Evolutionary conservation across 2,888 invertebrate genomes (phyloP).

Genomic region (Blera fallax): DNA sequence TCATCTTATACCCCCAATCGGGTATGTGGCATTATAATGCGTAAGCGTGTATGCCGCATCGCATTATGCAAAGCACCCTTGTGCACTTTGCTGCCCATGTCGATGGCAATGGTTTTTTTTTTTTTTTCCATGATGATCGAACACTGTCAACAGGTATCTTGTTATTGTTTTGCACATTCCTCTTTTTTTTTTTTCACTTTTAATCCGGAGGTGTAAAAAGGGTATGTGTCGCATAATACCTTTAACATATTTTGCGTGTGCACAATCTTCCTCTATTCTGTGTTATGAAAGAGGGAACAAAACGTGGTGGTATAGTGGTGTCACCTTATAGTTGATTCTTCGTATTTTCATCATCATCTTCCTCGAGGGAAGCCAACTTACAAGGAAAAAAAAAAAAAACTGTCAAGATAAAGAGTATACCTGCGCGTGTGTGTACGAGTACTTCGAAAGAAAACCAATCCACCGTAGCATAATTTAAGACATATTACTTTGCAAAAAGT

Average conservation of each 20-base stretch:
- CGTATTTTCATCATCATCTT: conserved; percentile 34
- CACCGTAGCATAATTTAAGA: conserved; percentile 67
- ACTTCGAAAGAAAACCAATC: conserved; percentile 66
- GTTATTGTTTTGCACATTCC: conserved; percentile 43
- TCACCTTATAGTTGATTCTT: conserved; percentile 14
- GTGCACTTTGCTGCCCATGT: conserved; percentile 51
- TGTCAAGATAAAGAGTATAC: conserved; percentile 62
- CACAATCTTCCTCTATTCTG: conserved; percentile 52
- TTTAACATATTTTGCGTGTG: conserved; percentile 60
- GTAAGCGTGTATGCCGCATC: conserved; percentile 68
- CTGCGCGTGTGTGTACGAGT: conserved; percentile 8
- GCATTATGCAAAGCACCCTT: conserved; percentile 72
- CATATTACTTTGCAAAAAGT: conserved; percentile 69
- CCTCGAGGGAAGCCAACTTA: conserved; percentile 44
- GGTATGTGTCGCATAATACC: conserved; percentile 68
- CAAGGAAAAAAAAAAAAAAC: conserved; percentile 16
- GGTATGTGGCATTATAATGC: conserved; percentile 60
- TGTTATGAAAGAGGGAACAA: conserved; percentile 60
- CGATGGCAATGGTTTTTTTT: conserved; percentile 42
- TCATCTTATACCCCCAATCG: conserved; percentile 71
- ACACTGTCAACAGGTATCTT: conserved; percentile 71
- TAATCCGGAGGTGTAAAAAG: conserved; percentile 72
- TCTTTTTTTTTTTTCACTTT: conserved; percentile 12
- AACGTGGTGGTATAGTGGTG: conserved; percentile 2
- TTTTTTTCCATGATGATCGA: conserved; percentile 63